These are phyloP conservation scores for Plectrocnemia conspersa DNA, from an alignment of 1,140 invertebrate species.

Conservation along the genomic window DNA sequence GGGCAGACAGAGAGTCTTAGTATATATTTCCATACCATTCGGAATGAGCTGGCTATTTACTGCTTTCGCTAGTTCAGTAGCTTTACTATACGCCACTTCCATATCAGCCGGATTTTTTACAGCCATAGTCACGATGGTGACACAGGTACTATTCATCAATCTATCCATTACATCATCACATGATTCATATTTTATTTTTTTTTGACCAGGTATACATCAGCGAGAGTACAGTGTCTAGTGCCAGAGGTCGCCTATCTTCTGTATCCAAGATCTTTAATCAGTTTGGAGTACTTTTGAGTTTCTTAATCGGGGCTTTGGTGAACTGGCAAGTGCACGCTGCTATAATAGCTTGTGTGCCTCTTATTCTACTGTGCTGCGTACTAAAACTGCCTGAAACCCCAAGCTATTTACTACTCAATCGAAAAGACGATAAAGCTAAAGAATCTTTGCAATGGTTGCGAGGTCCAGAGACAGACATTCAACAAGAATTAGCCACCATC, in stretches of 20 bases:
- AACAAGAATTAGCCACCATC: constrained; percentile 63
- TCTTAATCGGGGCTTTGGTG: constrained; percentile 72
- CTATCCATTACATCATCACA: not conserved
- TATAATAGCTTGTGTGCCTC: constrained; percentile 68
- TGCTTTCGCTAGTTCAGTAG: constrained; percentile 66
- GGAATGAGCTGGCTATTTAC: constrained; percentile 72
- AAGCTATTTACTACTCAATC: constrained; percentile 68
- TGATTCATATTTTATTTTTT: constrained; percentile 32
- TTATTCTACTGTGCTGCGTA: constrained; percentile 62
- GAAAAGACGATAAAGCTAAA: constrained; percentile 72
- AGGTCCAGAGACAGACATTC: constrained; percentile 67
- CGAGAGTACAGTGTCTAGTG: constrained; percentile 81
- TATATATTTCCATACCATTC: constrained; percentile 66
- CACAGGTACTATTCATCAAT: constrained; percentile 54
- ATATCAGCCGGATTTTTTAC: constrained; percentile 75
- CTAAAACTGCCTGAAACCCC: constrained; percentile 80
- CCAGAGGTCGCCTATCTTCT: constrained; percentile 78
- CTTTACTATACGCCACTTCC: constrained; percentile 71
- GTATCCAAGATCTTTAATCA: constrained; percentile 81
- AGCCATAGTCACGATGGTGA: constrained; percentile 71
- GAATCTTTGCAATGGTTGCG: constrained; percentile 71
- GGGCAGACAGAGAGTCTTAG: constrained; percentile 63
- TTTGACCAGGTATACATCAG: constrained; percentile 78
- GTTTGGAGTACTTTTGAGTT: constrained; percentile 76
- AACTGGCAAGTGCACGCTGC: constrained; percentile 77